phyloP scores from a whole-genome alignment of 2,888 invertebrate genomes.

The Leucophenga montana region DNA sequence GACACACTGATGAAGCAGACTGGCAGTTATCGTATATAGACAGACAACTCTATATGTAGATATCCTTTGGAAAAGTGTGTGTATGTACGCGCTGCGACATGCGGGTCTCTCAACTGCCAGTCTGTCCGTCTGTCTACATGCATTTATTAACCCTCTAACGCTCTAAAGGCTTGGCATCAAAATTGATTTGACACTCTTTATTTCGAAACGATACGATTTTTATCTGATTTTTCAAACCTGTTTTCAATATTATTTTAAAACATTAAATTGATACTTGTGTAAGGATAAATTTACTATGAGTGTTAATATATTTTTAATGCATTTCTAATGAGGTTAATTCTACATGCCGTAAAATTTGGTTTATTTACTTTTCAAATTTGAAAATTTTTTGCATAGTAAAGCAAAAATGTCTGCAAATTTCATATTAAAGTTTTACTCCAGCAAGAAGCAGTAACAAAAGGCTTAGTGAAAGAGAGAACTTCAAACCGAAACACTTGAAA shows the following conservation, averaged over 20 bases:
- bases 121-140: neutral
- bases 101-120: constrained; percentile 33
- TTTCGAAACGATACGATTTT: neutral
- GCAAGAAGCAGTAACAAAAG: neutral
- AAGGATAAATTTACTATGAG: too few species aligned
- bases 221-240: constrained; percentile 13
- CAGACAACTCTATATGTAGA: neutral
- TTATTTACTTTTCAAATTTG: too few species aligned
- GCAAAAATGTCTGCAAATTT: neutral
- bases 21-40: neutral
- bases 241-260: neutral
- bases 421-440: neutral
- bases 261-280: constrained; percentile 7
- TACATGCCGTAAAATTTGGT: too few species aligned
- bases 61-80: too few species aligned
- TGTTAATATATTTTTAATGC: constrained; percentile 19
- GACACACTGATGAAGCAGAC: constrained; percentile 10
- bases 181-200: too few species aligned
- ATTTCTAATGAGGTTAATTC: neutral
- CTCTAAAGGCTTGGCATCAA: neutral
- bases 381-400: too few species aligned
- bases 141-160: constrained; percentile 22
- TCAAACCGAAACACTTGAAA: neutral
- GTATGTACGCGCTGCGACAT: constrained; percentile 33
- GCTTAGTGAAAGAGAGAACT: neutral